These are phyloP conservation scores for Nymphalis io DNA, from an alignment of 1,140 invertebrate genomes.

Conservation along the genomic window DNA sequence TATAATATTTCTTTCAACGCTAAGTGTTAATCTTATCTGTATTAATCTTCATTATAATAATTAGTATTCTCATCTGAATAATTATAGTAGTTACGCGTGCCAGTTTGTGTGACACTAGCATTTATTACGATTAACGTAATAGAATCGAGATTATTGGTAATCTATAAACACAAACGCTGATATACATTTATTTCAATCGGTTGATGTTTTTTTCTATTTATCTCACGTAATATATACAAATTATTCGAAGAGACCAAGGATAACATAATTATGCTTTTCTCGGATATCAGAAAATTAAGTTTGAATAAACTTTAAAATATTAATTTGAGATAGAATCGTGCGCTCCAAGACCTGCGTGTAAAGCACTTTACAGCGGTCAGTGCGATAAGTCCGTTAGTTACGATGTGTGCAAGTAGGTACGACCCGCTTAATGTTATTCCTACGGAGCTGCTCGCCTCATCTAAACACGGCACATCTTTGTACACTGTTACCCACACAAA, in stretches of 20 bases:
- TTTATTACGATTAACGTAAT: conserved; percentile 18
- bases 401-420: conserved; percentile 5
- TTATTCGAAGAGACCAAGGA: background rate
- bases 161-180: conserved; percentile 1
- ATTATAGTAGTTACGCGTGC: background rate
- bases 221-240: background rate
- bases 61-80: background rate
- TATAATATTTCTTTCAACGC: background rate
- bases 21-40: conserved; percentile 1
- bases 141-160: conserved; percentile 6
- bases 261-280: background rate
- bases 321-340: background rate
- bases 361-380: conserved; percentile 7
- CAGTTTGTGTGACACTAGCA: conserved; percentile 22
- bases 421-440: conserved; percentile 20
- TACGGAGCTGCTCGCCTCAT: conserved; percentile 11
- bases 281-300: background rate
- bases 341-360: background rate
- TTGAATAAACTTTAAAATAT: too few relatives aligned
- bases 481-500: conserved; percentile 1
- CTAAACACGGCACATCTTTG: conserved; percentile 18
- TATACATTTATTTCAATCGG: background rate
- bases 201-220: background rate
- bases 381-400: conserved; percentile 18
- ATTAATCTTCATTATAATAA: background rate